Conservation (phyloP, 2,113 vertebrate genomes). For the Spea bombifrons region DNA sequence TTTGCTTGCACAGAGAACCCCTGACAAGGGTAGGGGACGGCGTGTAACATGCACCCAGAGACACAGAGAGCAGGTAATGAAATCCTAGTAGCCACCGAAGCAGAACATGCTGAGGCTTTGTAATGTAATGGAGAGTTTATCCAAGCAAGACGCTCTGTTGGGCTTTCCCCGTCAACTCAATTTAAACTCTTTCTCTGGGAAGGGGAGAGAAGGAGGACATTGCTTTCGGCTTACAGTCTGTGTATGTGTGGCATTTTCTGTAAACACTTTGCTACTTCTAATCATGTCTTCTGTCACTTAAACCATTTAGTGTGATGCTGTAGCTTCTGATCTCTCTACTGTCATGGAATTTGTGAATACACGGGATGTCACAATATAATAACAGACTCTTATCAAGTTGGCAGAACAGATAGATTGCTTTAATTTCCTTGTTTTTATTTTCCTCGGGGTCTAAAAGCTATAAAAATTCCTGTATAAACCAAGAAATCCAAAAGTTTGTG, state of each 20-base stretch:
- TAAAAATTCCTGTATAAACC: too few species aligned
- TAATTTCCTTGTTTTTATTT: too few species aligned
- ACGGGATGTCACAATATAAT: not conserved
- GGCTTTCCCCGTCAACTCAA: constrained; percentile 25
- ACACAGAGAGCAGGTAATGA: constrained; percentile 30
- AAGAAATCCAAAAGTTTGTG: too few species aligned
- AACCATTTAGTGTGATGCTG: not conserved
- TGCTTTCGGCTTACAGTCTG: not conserved
- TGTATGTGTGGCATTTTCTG: not conserved
- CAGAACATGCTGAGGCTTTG: constrained; percentile 19
- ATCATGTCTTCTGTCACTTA: constrained; percentile 5
- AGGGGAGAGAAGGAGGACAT: not conserved
- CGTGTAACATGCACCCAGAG: constrained; percentile 19
- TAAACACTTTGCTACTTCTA: not conserved
- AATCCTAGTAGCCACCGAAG: constrained; percentile 33
- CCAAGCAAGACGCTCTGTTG: constrained; percentile 5
- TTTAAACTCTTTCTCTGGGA: constrained; percentile 13
- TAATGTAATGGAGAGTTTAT: constrained; percentile 44
- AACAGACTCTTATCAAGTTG: too few species aligned
- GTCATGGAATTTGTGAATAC: not conserved
- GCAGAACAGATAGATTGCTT: too few species aligned
- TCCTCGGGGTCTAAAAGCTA: too few species aligned
- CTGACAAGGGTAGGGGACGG: constrained; percentile 12
- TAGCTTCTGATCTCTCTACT: not conserved
- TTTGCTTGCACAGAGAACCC: not conserved